Percentiles rank a stretch among this genome's conserved stretches.
phyloP scores from a whole-genome alignment of 2,797 vertebrate species.

The Rhodeus uyekii region DNA sequence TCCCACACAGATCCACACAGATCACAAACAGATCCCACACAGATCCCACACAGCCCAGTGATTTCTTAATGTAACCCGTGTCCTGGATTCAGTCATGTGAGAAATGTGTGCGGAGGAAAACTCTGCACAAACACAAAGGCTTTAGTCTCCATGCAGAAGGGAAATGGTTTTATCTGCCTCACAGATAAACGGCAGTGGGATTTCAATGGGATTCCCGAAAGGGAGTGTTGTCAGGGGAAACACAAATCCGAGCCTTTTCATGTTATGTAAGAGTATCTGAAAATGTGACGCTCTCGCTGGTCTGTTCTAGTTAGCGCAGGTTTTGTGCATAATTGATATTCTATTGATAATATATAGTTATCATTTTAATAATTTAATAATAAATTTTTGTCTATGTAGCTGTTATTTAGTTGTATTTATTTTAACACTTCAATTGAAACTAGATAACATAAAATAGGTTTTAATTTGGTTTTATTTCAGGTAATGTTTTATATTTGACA shows the following conservation, averaged over 20 bases:
- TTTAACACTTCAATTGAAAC: too few species aligned
- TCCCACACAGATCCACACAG: neutral
- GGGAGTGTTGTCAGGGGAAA: neutral
- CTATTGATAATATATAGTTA: too few species aligned
- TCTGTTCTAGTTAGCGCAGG: too few species aligned
- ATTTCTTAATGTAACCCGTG: neutral
- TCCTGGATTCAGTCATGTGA: constrained; percentile 41
- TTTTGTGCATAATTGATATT: too few species aligned
- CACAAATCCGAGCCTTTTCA: neutral
- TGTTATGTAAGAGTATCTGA: neutral
- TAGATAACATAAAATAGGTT: neutral
- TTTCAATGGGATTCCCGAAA: constrained; percentile 8
- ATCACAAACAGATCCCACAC: neutral
- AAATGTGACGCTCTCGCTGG: too few species aligned
- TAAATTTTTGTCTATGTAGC: neutral
- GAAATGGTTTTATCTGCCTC: constrained; percentile 19
- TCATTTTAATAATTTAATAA: neutral
- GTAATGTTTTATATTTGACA: too few species aligned
- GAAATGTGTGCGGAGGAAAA: constrained; percentile 10
- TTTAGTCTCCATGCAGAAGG: constrained; percentile 4
- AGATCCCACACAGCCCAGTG: neutral
- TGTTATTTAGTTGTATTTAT: too few species aligned
- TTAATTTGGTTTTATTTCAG: neutral
- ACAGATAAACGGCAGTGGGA: neutral
- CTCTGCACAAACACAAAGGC: constrained; percentile 51